Conservation (phyloP, 2,113 vertebrate genomes). For the Fulica atra region DNA sequence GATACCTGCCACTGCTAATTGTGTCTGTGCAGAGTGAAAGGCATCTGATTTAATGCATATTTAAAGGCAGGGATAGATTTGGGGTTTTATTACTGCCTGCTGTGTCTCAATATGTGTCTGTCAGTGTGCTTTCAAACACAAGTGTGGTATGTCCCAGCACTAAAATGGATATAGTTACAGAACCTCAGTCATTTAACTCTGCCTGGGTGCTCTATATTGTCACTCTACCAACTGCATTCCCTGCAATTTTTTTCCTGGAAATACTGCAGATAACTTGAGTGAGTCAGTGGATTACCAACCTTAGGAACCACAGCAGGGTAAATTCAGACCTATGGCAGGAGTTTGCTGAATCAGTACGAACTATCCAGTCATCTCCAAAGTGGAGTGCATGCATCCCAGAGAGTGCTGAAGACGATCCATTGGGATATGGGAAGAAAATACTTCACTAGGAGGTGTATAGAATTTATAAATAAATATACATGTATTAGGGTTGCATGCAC, state of each 20-base stretch:
- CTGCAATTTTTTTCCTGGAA: slow-evolving; percentile 27
- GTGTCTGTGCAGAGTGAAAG: not conserved
- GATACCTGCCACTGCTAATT: not conserved
- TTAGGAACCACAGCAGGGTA: not conserved
- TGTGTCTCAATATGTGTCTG: not conserved
- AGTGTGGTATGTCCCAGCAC: not conserved
- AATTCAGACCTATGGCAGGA: slow-evolving; percentile 29
- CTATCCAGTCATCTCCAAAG: not conserved
- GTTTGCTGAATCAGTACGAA: not conserved
- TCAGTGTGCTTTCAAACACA: not conserved
- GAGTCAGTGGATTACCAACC: not conserved
- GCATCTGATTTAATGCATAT: rapidly evolving
- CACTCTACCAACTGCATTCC: not conserved
- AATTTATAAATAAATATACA: rapidly evolving
- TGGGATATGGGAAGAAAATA: not conserved
- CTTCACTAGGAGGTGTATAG: not conserved
- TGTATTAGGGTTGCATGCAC: no score
- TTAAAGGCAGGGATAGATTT: not conserved
- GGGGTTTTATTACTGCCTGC: not conserved
- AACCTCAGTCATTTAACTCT: not conserved
- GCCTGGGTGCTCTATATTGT: not conserved
- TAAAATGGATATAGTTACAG: not conserved
- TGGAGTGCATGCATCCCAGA: not conserved
- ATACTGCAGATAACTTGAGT: not conserved
- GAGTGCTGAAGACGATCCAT: not conserved